Base-by-base conservation (phyloP, 2,113 vertebrate species). In the Stigmatopora argus region DNA sequence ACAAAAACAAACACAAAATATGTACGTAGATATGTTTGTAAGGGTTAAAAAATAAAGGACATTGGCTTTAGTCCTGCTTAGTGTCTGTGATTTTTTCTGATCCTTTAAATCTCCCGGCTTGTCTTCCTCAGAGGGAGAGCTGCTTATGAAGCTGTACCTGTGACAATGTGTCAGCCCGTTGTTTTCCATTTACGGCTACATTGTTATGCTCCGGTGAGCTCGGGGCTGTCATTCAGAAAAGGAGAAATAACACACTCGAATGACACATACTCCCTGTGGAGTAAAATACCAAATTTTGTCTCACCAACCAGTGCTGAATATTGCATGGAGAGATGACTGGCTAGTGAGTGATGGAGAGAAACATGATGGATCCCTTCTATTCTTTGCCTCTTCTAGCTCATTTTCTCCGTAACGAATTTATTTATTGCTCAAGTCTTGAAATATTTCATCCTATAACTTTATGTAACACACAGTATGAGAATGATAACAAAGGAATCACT, bases 101-200 rank as follows among this genome's bases (percentile, higher is more conserved):
- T 62, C 41, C 69, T 66, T 26, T 66, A 61, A 12, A 44, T 57
- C 65, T 46, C 48, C 34, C 60, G 34, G 51, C 64, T 64, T 74
- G 45, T 75, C 44, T 66, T 74, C 64, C 61, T 58, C 51, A 76
- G 62, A 67, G 62, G 34, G 4, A 21, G 77, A 64, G 45, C 64
- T 72, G 74, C 59, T 80, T 77, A 82, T 75, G 68, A 80, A 80
- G 71, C 70, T 66, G 53, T 81, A 79, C 80, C 80, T 79, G 71
- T 79, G 79, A 87, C 77, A 80, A 69, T 75, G 77, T 85, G 83
- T 85, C 78, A 79, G 71, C 62, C 67, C 17, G 73, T 73, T 80
- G 72, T 84, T 83, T 87, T 83, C 72, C 77, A 78, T 86, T 86
- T 70, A 78, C 13, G 17, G 65, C 70, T 61, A 66, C 75, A 85